A percentile compares a stretch with the other conserved stretches of the same genome.
These are phyloP conservation scores for Microchrysa polita DNA, from an alignment of 2,888 invertebrate genomes.

Conservation along the genomic window DNA sequence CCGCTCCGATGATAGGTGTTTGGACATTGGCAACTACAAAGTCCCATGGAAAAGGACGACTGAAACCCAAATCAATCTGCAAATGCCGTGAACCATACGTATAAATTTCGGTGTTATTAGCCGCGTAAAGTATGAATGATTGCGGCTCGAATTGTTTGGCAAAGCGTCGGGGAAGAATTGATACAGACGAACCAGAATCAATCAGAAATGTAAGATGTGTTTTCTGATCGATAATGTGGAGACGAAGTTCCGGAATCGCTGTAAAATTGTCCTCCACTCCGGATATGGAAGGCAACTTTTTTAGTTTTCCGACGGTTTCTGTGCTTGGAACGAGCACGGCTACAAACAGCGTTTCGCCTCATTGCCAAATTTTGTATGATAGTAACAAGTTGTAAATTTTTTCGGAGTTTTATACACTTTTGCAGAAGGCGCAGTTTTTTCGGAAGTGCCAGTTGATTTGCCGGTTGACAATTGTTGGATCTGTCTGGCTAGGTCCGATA, in stretches of 20 bases:
- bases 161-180: constrained; percentile 45
- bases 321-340: not conserved
- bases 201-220: constrained; percentile 46
- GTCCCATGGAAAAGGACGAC: constrained; percentile 50
- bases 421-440: too few species aligned
- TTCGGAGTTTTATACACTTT: not conserved
- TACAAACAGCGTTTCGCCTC: not conserved
- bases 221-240: not conserved
- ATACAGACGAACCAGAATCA: constrained; percentile 52
- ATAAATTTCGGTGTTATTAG: constrained; percentile 49
- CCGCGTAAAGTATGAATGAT: constrained; percentile 49
- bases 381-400: not conserved
- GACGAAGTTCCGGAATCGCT: not conserved
- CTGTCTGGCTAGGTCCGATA: too few species aligned
- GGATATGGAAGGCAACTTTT: too few species aligned
- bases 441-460: too few species aligned
- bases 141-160: constrained; percentile 37
- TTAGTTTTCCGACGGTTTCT: not conserved
- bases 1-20: too few species aligned
- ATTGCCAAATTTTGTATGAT: not conserved
- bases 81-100: constrained; percentile 47
- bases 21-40: constrained; percentile 51
- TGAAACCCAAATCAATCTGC: constrained; percentile 49
- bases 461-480: too few species aligned
- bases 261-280: too few species aligned